Conservation (phyloP, 2,797 vertebrate species). For the Darevskia nairensis region DNA sequence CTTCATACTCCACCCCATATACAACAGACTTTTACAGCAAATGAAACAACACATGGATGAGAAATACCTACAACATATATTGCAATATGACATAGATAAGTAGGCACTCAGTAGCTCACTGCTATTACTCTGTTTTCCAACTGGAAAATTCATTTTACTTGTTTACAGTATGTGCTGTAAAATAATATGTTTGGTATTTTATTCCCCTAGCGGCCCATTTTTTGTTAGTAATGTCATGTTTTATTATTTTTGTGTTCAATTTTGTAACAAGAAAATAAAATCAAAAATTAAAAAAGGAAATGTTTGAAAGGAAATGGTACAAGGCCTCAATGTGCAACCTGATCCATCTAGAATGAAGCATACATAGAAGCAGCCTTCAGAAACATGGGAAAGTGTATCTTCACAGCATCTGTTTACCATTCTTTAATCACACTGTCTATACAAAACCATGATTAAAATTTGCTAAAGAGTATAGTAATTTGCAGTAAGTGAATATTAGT, state of each 20-base stretch:
- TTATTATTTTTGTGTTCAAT: background rate
- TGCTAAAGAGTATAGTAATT: background rate
- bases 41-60: too few species aligned
- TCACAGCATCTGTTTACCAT: background rate
- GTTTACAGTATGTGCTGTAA: too few species aligned
- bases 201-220: background rate
- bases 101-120: too few species aligned
- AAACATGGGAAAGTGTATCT: background rate
- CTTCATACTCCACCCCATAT: too few species aligned
- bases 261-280: too few species aligned
- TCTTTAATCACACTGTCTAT: background rate
- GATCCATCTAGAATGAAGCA: background rate
- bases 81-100: too few species aligned
- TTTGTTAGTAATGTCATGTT: background rate
- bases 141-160: too few species aligned
- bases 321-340: background rate
- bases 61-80: too few species aligned
- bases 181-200: too few species aligned
- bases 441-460: background rate
- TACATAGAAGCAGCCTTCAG: background rate
- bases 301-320: conserved; percentile 25
- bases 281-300: background rate
- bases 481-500: background rate
- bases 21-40: too few species aligned
- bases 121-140: too few species aligned